Base-by-base conservation (phyloP, 37 sponge, comb jelly and placozoan genomes). In the Geodia barretti region DNA sequence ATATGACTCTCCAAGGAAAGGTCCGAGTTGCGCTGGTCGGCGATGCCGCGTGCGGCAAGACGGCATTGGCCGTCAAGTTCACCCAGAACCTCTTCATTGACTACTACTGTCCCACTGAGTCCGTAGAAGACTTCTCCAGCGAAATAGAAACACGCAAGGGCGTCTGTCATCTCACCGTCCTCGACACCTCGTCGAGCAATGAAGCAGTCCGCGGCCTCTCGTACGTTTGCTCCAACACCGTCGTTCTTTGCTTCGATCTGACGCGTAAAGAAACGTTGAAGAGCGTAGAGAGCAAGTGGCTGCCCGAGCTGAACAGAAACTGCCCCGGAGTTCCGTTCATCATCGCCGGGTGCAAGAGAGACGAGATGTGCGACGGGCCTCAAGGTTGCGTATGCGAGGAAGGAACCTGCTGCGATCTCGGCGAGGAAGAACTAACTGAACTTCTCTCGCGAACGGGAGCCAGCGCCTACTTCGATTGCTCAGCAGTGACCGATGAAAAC, bases 301-400 rank as follows among this genome's bases (percentile, higher is more conserved):
- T 91, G 0, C 91, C 87, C 17, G 91, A 91, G 60, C 41, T 91
- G 42, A 82, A 64, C 17, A 7, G 25, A 41, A 19, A 64, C 21
- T 82, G 87, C 71, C 91, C 87, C 25, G 42, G 60, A 1, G 72
- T 66, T 4, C 91, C 91, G 0, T 54, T 83, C 70, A 86, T 69
- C 84, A 75, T 91, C 8, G 91, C 79, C 4, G 91, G 87, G n/a
- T 91, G 91, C 79, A 91, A 91, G 64, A 60, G 78, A 31, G 91
- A 86, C 72, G 39, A 54, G 2, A 38, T 84, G 70, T 76, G 77
- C 41, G 62, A 60, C 2, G 25, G 59, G 14, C 54, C 54, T 17
- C 39, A 24, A 8, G 17, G 41, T 8, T 73, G 83, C 75, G 39
- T 14, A 33, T 71, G 72, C 28, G 21, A 23, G 24, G 75, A 64